Evolutionary conservation across 2,888 invertebrate genomes (phyloP), one percentile per base, ranked within the genome.

Genomic region (Dinocampus coccinellae): DNA sequence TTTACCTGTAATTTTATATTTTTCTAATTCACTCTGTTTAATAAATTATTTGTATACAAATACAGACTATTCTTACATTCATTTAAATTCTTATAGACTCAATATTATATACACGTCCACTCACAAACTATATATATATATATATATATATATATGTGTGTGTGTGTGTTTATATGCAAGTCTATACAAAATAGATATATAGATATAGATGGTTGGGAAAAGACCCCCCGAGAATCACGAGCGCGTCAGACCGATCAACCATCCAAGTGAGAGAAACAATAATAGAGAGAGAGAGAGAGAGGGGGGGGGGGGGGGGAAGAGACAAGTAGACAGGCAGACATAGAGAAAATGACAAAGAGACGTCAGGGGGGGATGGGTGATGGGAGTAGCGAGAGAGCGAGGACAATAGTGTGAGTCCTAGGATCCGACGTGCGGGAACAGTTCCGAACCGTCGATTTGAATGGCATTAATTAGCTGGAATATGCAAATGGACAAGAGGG

Each of bases 391-490:
- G 47, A n/a, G 16, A 47, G 69, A n/a, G 16, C 16, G 67, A 65
- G 58, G 9, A 34, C 33, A 34, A 34, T 67, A 47, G 66, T 53
- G 39, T 52, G 66, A 75, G 70, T 73, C 63, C 63, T 58, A 61
- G 69, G 75, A 69, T 63, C 65, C 69, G 65, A 60, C 67, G 62
- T 70, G 74, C 74, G 53, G 73, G 64, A 73, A 52, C 70, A 67
- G 73, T 68, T 72, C 64, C 65, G 72, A 64, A 29, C 73, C 58
- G 71, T 65, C 64, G 72, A 73, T 72, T 79, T 82, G 81, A 82
- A 82, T 84, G 81, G 82, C 83, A 82, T 82, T 84, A 83, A 84
- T 82, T 84, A 84, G 81, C 78, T 78, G 80, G 81, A 80, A 82
- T 82, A 83, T 80, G 81, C 82, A 82, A 83, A 82, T 76, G 74